Evolutionary conservation across 2,113 vertebrate genomes (phyloP), one percentile per base, ranked within the genome.

Genomic region (Equus quagga): DNA sequence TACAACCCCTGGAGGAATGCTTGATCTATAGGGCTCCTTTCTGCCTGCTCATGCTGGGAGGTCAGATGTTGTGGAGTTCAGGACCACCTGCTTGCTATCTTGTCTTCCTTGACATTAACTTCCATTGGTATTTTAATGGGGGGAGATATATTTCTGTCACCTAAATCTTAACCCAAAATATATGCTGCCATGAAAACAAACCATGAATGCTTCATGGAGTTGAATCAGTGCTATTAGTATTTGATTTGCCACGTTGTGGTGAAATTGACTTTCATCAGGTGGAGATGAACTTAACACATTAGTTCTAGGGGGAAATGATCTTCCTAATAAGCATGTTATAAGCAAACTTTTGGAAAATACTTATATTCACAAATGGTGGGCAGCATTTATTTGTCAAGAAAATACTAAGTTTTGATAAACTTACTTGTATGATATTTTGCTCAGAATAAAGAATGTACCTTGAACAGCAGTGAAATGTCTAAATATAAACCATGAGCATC

Each of bases 311-410:
- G 23, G 49, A 92, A 95, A 80, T 49, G 9, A 94, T 84, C 21
- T 73, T 91, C 44, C 51, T 88, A 78, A 84, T 62, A 92, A 83
- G 31, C 51, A 78, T 18, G 0, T 26, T 83, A 93, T 76, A 69
- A 79, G 33, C 21, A 96, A 75, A 88, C 46, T 70, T 95, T 90
- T 88, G 36, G 80, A 85, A 95, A 90, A 84, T 56, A 83, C 3
- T 94, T 76, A 46, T 36, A 69, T n/a, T 73, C 18, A 76, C 76
- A 88, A 91, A 24, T 91, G 23, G 24, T 60, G 44, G 26, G 19
- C 7, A 94, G 19, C 3, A 78, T 56, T 23, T 94, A 89, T 93
- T 95, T 97, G 36, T 67, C 49, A 81, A 89, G 78, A 81, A 94
- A 94, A 81, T 46, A 70, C 5, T 58, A 8, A 54, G 19, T 62